A percentile compares a stretch with the other conserved stretches of the same genome.
Conservation (phyloP, 2,888 invertebrate genomes). For the Orthosia cruda region DNA sequence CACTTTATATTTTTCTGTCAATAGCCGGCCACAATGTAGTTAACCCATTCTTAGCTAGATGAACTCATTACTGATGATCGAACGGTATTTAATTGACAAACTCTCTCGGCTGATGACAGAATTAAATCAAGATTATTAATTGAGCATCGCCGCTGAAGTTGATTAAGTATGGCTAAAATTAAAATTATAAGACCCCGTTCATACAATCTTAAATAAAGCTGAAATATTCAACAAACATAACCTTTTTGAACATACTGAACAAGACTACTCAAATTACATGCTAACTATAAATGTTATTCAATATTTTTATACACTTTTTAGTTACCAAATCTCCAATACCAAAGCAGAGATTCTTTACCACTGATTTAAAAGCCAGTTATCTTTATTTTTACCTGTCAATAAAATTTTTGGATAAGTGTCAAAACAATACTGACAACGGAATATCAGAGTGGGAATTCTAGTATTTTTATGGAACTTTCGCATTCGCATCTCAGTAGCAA, state of each 20-base stretch:
- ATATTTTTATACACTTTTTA: no score
- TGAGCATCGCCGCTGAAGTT: constrained; percentile 6
- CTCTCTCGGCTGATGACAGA: constrained; percentile 16
- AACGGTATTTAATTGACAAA: constrained; percentile 8
- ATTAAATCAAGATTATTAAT: constrained; percentile 31
- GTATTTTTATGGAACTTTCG: no score
- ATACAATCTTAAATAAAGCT: neutral
- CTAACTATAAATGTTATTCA: no score
- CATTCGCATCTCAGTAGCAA: no score
- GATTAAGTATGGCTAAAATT: neutral
- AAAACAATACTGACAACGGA: neutral
- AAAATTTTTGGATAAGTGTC: no score
- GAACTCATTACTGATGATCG: constrained; percentile 12
- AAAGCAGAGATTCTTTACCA: neutral
- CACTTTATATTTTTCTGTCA: constrained; percentile 10
- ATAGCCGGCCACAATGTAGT: neutral
- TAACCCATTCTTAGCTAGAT: constrained; percentile 4
- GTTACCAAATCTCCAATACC: no score
- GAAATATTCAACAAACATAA: neutral
- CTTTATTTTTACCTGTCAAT: neutral
- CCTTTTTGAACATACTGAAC: neutral
- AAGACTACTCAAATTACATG: no score
- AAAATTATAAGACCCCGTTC: neutral
- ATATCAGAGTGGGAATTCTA: neutral
- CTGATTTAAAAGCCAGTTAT: neutral